Percentiles rank a stretch among this genome's conserved stretches.
These are phyloP conservation scores for Archilochus colubris DNA, from an alignment of 2,113 vertebrate species.

Conservation along the genomic window DNA sequence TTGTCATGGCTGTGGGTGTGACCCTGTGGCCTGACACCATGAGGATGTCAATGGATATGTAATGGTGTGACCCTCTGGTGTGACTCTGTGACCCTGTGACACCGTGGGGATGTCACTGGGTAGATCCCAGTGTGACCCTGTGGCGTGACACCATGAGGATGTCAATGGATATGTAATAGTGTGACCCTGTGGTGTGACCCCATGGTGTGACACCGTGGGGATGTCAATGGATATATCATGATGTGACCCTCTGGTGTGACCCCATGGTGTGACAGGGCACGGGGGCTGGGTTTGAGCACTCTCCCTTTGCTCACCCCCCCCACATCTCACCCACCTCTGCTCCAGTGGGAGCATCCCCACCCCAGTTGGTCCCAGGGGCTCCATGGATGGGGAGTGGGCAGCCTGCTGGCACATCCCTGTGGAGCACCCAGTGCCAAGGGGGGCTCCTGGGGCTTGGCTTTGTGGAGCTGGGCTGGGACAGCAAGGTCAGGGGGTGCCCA, in stretches of 20 bases:
- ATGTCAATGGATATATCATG: too few relatives aligned
- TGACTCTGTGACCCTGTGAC: too few relatives aligned
- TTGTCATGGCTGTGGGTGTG: fast-evolving
- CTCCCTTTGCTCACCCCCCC: not conserved
- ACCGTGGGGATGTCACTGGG: too few relatives aligned
- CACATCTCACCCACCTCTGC: fast-evolving
- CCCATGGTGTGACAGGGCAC: too few relatives aligned
- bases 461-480: not conserved
- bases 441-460: fast-evolving
- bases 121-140: too few relatives aligned
- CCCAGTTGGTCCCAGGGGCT: fast-evolving
- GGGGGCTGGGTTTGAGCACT: not conserved
- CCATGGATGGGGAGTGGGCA: not conserved
- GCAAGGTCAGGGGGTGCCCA: fast-evolving
- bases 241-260: too few relatives aligned
- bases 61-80: too few relatives aligned
- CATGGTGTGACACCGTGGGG: too few relatives aligned
- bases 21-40: not conserved
- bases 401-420: not conserved
- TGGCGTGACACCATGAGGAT: too few relatives aligned
- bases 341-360: not conserved
- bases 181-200: too few relatives aligned
- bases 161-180: too few relatives aligned
- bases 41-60: too few relatives aligned
- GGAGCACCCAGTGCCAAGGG: fast-evolving